A percentile compares a stretch with the other conserved stretches of the same genome.
Evolutionary conservation across 2,113 vertebrate genomes (phyloP).

Genomic region (Colistium nudipinnis): DNA sequence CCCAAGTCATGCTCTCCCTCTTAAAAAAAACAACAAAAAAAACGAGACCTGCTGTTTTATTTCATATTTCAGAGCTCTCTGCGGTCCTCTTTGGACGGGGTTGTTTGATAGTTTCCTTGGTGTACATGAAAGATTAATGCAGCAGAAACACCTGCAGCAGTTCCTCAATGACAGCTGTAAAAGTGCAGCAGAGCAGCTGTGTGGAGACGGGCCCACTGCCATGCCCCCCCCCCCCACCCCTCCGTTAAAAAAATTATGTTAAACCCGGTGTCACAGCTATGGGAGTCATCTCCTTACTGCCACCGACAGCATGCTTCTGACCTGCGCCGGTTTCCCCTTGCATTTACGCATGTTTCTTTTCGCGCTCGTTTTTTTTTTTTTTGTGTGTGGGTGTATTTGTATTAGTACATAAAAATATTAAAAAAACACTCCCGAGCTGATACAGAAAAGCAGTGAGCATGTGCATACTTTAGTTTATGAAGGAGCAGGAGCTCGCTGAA

Average conservation of each 20-base stretch:
- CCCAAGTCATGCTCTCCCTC: constrained; percentile 30
- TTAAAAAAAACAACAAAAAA: constrained; percentile 30
- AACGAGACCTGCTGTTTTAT: constrained; percentile 57
- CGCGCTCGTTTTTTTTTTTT: not conserved
- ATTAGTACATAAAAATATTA: too few relatives aligned
- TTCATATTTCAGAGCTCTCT: constrained; percentile 53
- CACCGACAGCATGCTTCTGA: constrained; percentile 8
- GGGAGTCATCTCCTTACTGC: constrained; percentile 56
- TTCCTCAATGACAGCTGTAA: constrained; percentile 78
- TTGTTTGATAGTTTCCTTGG: constrained; percentile 75
- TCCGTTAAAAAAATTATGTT: constrained; percentile 60
- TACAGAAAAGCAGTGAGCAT: not conserved
- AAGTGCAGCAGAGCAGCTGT: constrained; percentile 67
- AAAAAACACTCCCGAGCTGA: constrained; percentile 11
- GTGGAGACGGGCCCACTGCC: constrained; percentile 52
- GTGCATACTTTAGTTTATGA: constrained; percentile 18
- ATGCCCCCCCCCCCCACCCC: constrained; percentile 43
- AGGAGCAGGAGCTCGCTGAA: constrained; percentile 15
- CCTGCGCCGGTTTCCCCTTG: constrained; percentile 2
- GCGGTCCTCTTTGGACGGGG: constrained; percentile 67
- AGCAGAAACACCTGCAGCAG: constrained; percentile 77
- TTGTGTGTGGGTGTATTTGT: not conserved
- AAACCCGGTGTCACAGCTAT: constrained; percentile 52
- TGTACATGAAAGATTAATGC: constrained; percentile 78
- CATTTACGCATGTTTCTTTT: not conserved